Evolutionary conservation across 2,888 invertebrate genomes (phyloP).

Genomic region (Sinhomidia bicolor): DNA sequence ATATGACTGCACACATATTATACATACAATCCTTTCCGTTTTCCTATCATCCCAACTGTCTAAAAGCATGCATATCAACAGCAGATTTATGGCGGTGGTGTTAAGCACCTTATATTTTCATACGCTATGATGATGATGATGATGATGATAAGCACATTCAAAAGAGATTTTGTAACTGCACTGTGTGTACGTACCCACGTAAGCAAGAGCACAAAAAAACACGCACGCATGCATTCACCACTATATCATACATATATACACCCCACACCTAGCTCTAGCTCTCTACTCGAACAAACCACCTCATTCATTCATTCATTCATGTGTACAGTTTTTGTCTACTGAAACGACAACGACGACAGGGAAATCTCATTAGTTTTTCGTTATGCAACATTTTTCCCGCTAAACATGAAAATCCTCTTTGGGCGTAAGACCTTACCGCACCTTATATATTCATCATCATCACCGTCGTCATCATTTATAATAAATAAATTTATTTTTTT

Average conservation of each 20-base stretch:
- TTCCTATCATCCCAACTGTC: background rate
- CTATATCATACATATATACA: background rate
- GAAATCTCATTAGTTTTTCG: conserved; percentile 68
- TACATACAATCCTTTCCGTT: background rate
- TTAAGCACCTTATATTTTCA: background rate
- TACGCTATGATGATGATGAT: too few relatives aligned
- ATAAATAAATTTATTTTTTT: too few relatives aligned
- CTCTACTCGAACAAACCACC: background rate
- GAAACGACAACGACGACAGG: conserved; percentile 56
- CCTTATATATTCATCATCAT: background rate
- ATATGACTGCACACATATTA: too few relatives aligned
- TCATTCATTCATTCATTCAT: background rate
- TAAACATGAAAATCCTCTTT: conserved; percentile 71
- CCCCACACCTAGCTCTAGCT: background rate
- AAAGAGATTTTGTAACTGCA: too few relatives aligned
- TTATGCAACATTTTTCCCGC: conserved; percentile 58
- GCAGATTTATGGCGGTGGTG: conserved; percentile 1
- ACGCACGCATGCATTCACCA: background rate
- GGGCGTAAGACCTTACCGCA: conserved; percentile 25
- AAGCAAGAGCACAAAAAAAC: too few relatives aligned
- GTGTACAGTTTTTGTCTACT: background rate
- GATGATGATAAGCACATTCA: background rate
- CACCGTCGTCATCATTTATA: background rate
- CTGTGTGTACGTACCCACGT: too few relatives aligned
- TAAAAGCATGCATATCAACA: background rate